phyloP scores from a whole-genome alignment of 2,113 vertebrate genomes.

The Drymodes brunneopygia region DNA sequence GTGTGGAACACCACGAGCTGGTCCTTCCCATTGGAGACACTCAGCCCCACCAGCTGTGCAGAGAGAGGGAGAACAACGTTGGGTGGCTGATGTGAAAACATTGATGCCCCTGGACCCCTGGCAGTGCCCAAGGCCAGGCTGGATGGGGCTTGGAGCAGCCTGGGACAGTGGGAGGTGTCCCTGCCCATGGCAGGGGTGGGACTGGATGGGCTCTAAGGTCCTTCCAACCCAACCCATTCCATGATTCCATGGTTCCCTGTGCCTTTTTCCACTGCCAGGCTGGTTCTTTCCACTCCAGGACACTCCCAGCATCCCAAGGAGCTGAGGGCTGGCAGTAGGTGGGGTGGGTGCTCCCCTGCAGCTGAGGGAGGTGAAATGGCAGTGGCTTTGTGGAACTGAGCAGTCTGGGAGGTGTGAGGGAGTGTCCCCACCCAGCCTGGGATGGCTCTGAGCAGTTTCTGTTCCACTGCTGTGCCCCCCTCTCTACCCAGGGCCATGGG shows the following conservation, averaged over 20 bases:
- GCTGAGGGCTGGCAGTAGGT: background rate
- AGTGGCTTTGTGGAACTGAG: background rate
- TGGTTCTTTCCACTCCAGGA: too few species aligned
- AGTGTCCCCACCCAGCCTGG: background rate
- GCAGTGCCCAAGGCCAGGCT: rapidly evolving
- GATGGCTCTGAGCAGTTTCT: background rate
- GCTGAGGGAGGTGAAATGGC: background rate
- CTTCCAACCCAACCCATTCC: background rate
- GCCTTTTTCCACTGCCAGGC: background rate
- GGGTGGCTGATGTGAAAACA: rapidly evolving
- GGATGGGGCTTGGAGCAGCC: rapidly evolving
- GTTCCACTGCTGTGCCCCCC: background rate
- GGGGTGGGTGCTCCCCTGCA: background rate
- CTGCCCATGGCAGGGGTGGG: background rate
- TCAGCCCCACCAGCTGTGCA: conserved; percentile 88
- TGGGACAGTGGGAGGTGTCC: background rate
- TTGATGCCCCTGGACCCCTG: background rate
- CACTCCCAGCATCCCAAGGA: background rate
- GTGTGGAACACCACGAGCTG: conserved; percentile 97
- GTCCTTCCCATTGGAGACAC: conserved; percentile 94
- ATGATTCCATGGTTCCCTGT: background rate
- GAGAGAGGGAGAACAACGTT: background rate
- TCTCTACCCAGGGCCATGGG: background rate
- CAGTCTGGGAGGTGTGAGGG: background rate
- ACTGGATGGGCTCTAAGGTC: background rate